Evolutionary conservation across 2,113 vertebrate genomes (phyloP).

Genomic region (Tyrannus savana): DNA sequence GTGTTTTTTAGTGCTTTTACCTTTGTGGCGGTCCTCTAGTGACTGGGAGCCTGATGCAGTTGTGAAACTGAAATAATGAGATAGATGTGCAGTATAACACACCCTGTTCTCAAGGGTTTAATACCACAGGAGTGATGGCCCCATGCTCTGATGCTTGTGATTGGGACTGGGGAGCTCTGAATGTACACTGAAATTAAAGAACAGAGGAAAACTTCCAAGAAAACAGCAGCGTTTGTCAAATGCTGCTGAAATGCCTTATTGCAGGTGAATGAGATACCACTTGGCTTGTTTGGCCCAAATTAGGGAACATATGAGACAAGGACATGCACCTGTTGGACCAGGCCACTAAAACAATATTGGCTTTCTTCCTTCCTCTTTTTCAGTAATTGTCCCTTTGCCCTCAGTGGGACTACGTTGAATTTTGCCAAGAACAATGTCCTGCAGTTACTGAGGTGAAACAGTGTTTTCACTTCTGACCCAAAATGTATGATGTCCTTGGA

Average conservation of each 20-base stretch:
- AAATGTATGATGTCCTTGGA: background rate
- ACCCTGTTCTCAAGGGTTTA: background rate
- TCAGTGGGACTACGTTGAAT: background rate
- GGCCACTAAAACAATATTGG: background rate
- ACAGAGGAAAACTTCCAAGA: background rate
- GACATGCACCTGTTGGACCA: fast-evolving
- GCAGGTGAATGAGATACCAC: background rate
- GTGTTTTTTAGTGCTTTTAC: background rate
- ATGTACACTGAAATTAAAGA: background rate
- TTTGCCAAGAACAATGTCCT: background rate
- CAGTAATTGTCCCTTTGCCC: background rate
- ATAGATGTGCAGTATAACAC: background rate
- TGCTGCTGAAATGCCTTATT: background rate
- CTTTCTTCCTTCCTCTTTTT: background rate
- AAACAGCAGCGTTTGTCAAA: background rate
- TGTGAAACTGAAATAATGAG: background rate
- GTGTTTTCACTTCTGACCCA: background rate
- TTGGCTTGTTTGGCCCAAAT: background rate
- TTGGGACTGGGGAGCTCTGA: background rate
- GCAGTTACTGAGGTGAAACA: background rate
- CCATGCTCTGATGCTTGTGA: background rate
- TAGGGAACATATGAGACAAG: background rate
- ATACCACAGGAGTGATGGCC: fast-evolving
- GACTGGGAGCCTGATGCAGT: background rate
- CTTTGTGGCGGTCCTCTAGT: background rate